These are phyloP conservation scores for Poeciliopsis retropinna DNA, from an alignment of 2,113 vertebrate genomes.

Conservation along the genomic window DNA sequence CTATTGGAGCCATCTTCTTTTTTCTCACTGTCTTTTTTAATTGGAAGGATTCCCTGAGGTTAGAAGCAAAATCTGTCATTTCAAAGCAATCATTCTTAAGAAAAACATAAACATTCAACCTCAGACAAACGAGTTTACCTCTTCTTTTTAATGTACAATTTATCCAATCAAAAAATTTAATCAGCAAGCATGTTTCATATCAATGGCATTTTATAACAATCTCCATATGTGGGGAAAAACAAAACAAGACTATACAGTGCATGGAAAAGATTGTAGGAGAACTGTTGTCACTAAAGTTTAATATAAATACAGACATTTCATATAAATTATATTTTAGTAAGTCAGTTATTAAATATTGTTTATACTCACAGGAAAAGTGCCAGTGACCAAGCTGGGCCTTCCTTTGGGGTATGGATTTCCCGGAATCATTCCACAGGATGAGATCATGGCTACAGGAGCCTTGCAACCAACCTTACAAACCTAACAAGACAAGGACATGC, in stretches of 20 bases:
- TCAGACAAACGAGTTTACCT: not conserved
- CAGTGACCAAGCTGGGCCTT: constrained; percentile 92
- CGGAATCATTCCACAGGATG: constrained; percentile 97
- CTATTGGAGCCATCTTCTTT: constrained; percentile 70
- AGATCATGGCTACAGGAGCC: constrained; percentile 97
- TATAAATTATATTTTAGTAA: not conserved
- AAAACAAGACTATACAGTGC: not conserved
- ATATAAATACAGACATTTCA: not conserved
- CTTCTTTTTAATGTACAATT: not conserved
- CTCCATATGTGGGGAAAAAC: not conserved
- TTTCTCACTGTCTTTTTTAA: constrained; percentile 92
- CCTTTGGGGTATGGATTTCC: constrained; percentile 99
- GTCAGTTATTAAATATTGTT: not conserved
- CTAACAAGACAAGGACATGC: constrained; percentile 65
- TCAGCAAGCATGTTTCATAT: not conserved
- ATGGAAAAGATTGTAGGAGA: not conserved
- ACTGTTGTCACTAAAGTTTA: not conserved
- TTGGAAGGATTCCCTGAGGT: constrained; percentile 85
- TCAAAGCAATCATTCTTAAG: not conserved
- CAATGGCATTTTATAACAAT: not conserved
- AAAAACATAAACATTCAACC: not conserved
- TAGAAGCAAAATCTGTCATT: constrained; percentile 12
- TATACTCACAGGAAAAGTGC: constrained; percentile 91
- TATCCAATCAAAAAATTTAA: not conserved
- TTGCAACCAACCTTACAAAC: constrained; percentile 96